These are phyloP conservation scores for Linepithema humile DNA, from an alignment of 1,140 invertebrate species.

Conservation along the genomic window DNA sequence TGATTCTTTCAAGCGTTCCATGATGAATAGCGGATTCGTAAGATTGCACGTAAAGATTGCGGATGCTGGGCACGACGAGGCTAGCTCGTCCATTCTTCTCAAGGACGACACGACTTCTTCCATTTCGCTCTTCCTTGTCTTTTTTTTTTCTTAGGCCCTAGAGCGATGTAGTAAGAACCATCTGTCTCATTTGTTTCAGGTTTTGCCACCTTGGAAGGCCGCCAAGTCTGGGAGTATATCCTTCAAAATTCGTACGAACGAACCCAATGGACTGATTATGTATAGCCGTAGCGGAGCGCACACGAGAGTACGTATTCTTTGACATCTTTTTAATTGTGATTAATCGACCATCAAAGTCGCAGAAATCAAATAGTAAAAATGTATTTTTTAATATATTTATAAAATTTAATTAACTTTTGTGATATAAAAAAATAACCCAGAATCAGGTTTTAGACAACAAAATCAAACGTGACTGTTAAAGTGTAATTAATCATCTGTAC, in stretches of 20 bases:
- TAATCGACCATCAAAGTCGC: not conserved
- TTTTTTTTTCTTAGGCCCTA: slow-evolving; percentile 49
- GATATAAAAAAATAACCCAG: not conserved
- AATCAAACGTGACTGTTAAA: slow-evolving; percentile 25
- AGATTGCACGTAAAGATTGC: slow-evolving; percentile 55
- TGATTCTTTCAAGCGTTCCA: slow-evolving; percentile 67
- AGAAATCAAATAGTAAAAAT: not conserved
- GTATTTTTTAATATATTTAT: not conserved
- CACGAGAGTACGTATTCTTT: slow-evolving; percentile 85
- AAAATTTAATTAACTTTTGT: not conserved
- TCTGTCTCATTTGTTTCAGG: slow-evolving; percentile 85
- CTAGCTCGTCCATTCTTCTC: slow-evolving; percentile 63
- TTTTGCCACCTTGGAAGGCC: slow-evolving; percentile 94
- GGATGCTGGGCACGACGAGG: slow-evolving; percentile 65
- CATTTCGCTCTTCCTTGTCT: slow-evolving; percentile 33
- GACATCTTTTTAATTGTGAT: not conserved
- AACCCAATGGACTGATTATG: slow-evolving; percentile 96
- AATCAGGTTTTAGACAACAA: slow-evolving; percentile 1
- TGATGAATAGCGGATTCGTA: slow-evolving; percentile 63
- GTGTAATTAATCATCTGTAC: slow-evolving; percentile 25
- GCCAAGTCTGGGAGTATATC: slow-evolving; percentile 94
- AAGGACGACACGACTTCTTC: slow-evolving; percentile 58
- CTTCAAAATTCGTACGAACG: slow-evolving; percentile 97
- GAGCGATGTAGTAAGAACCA: slow-evolving; percentile 72
- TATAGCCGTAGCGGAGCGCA: slow-evolving; percentile 94